Evolutionary conservation across 2,888 invertebrate species (phyloP), one percentile per base, ranked within the genome.

Genomic region (Phania funesta): DNA sequence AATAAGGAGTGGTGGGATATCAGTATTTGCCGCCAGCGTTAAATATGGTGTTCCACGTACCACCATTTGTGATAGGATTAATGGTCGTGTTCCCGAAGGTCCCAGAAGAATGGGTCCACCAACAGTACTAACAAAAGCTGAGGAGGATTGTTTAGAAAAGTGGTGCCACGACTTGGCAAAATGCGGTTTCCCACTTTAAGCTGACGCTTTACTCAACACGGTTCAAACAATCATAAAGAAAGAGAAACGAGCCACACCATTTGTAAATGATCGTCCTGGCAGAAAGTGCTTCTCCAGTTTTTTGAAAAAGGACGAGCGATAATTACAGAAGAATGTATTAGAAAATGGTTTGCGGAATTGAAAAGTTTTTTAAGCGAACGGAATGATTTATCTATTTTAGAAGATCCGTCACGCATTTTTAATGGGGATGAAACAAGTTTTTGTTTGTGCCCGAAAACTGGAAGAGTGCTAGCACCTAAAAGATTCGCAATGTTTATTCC

Each of bases 281-380:
- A 68, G 50, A 11, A 65, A 67, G 11, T 76, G 76, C 67, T 67
- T 41, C 8, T 38, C 1, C 2, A n/a, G 52, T 0, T 74, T 74
- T 35, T 54, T 71, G 20, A 74, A 56, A 67, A 67, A 38, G 60
- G 58, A 5, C 44, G 79, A 24, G 75, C 68, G 1, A 56, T 78
- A 0, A 56, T 78, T 3, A 78, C 62, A 0, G 56, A 80, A 52
- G 78, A 81, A 44, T 29, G 7, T 0, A 50, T 76, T 1, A 44
- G 41, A 52, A 80, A 83, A 70, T 82, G 70, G 77, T 75, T 56
- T 24, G 2, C n/a, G 16, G 16, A 60, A 0, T 24, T 78, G 2
- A 46, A 41, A 13, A 20, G 22, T 1, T 64, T 68, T 65, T 18
- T 79, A 0, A 7, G 18, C 2, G 64, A 77, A 35, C 9, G 41